Base-by-base conservation (phyloP, 2,888 invertebrate genomes). In the Craniophora ligustri region DNA sequence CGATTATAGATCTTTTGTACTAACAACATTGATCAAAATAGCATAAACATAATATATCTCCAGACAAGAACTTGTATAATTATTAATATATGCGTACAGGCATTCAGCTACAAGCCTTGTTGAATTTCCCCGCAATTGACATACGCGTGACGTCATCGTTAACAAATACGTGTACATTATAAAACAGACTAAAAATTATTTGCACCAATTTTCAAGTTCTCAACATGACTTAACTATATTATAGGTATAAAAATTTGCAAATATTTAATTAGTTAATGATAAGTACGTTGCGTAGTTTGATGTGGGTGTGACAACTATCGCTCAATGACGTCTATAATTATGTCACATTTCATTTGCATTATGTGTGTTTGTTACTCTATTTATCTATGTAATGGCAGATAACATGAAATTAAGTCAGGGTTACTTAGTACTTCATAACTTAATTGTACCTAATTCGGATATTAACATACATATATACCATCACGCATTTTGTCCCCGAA, bases 261-360 rank as follows among this genome's bases (percentile, higher is more conserved):
- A 49, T 41, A 57, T 58, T 49, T 50, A 61, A 65, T 62, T 57
- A 58, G 56, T 36, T 36, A 49, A 50, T 58, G 54, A 49, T 64
- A 60, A 66, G 46, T 34, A 16, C 18, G 7, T 32, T 54, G 38
- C 50, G 54, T 61, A 47, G 47, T 44, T 34, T 19, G 46, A 53
- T 30, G 75, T 78, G 58, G 75, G 77, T 68, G 68, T 72, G 49
- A 72, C 72, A 71, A 73, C 66, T 76, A 64, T 62, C 66, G 31
- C 47, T 50, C 31, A 36, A 49, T 59, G 44, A 39, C 41, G 45
- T 32, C 46, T 44, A 47, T 53, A n/a, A n/a, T n/a, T n/a, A 38
- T 51, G 48, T 49, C 32, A 47, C 53, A 50, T 42, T 40, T 26
- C 7, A 54, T 60, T 55, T 45, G 46, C 48, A 50, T 38, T 41